Evolutionary conservation across 2,113 vertebrate species (phyloP).

Genomic region (Brienomyrus brachyistius): DNA sequence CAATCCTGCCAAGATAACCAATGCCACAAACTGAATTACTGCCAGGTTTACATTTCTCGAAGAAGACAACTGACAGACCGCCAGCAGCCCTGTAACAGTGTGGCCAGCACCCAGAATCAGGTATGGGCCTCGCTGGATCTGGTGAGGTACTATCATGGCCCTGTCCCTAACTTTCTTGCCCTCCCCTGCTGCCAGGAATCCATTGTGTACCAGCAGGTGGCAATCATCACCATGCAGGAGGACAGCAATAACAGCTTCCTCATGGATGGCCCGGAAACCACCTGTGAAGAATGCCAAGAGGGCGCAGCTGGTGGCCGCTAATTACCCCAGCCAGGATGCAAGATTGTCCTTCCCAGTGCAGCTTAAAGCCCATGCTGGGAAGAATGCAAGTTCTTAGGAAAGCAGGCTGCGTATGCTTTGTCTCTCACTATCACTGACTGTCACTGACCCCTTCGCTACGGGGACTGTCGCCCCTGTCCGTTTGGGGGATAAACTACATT

Average conservation of each 20-base stretch:
- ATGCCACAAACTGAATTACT: background rate
- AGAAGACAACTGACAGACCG: background rate
- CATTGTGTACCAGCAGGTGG: background rate
- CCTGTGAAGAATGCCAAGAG: background rate
- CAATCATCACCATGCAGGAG: background rate
- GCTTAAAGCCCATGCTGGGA: background rate
- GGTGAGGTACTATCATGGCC: background rate
- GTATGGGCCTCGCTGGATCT: background rate
- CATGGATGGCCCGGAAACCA: background rate
- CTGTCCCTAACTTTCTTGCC: background rate
- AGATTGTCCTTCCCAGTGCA: background rate
- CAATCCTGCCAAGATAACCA: background rate
- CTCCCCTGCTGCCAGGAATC: background rate
- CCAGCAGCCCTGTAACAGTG: background rate
- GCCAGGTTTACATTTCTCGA: background rate
- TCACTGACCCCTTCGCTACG: background rate
- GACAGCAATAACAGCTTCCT: background rate
- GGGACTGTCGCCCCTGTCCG: background rate
- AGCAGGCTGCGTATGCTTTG: background rate
- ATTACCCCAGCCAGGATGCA: background rate
- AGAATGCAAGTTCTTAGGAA: background rate
- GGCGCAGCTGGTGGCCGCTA: background rate
- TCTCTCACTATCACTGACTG: background rate
- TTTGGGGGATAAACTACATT: background rate
- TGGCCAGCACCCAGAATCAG: background rate